phyloP scores from a whole-genome alignment of 1,140 invertebrate species.

The Campoletis sonorensis region DNA sequence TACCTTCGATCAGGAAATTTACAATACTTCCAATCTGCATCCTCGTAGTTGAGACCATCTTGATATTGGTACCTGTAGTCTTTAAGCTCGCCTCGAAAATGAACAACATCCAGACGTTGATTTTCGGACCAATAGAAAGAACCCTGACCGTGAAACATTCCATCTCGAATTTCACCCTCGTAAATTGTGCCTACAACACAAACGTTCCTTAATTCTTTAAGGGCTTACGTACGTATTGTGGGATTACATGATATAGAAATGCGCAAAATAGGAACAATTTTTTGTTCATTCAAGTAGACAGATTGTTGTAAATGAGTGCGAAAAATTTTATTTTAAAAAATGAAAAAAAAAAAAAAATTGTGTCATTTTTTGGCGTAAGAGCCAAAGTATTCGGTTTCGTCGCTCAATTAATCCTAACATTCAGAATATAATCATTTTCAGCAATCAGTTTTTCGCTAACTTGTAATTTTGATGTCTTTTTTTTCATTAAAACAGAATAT shows the following conservation, averaged over 20 bases:
- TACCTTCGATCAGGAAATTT: constrained; percentile 75
- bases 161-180: constrained; percentile 77
- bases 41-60: constrained; percentile 67
- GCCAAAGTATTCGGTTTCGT: neutral
- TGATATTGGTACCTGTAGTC: constrained; percentile 70
- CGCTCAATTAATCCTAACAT: neutral
- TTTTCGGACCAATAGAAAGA: constrained; percentile 74
- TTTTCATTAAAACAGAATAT: no score
- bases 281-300: no score
- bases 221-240: no score
- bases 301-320: no score
- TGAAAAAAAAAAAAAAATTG: no score
- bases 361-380: no score
- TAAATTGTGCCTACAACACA: constrained; percentile 71
- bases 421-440: neutral
- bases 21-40: constrained; percentile 72
- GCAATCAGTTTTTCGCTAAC: neutral
- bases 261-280: no score
- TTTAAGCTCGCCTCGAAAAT: constrained; percentile 71
- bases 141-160: constrained; percentile 77
- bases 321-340: no score
- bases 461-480: no score
- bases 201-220: neutral
- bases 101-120: constrained; percentile 72
- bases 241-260: no score